Base-by-base conservation (phyloP, 23 tunicate species). In the Ciona savignyi region DNA sequence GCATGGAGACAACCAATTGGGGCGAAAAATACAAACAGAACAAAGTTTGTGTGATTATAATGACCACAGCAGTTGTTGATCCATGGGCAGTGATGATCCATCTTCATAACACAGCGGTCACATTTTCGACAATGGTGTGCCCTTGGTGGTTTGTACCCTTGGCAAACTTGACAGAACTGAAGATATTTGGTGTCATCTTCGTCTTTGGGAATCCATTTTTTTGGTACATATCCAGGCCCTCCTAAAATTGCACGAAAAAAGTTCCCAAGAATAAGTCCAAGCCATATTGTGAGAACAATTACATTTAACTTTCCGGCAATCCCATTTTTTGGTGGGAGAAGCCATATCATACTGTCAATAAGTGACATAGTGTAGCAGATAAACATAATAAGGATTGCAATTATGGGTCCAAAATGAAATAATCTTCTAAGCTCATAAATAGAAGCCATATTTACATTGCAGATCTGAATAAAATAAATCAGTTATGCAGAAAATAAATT, bases 61-160 rank as follows among this genome's bases (percentile, higher is more conserved):
- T 87, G 95, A 23, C 99, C 99, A 71, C 90, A 80, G 82, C 96
- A 88, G 63, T 87, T 84, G 69, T 85, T 86, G 26, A 95, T 79
- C 99, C 99, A 95, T 1, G 95, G 95, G 49, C 99, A 95, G 35
- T 95, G 99, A 68, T 95, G 99, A 35, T 95, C 99, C 95, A 87
- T 87, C 80, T 95, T 95, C 70, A 95, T 34, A 63, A 90, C 89
- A 79, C 99, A 95, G 15, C 99, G 74, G 25, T 83, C 63, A 56
- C 99, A 87, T 4, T 62, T 31, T 23, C 95, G 60, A 63, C 99
- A 95, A 66, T 95, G 99, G 34, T 95, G 99, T 4, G 99, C 86
- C 3, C 99, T 75, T 32, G 92, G 95, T n/a, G 99, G 95, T 32
- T 95, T 87, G 63, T 31, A 95, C 21, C 99, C 91, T 66, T 95